Percentiles rank a stretch among this genome's conserved stretches.
These are phyloP conservation scores for Monopis laevigella DNA, from an alignment of 2,888 invertebrate species.

Conservation along the genomic window DNA sequence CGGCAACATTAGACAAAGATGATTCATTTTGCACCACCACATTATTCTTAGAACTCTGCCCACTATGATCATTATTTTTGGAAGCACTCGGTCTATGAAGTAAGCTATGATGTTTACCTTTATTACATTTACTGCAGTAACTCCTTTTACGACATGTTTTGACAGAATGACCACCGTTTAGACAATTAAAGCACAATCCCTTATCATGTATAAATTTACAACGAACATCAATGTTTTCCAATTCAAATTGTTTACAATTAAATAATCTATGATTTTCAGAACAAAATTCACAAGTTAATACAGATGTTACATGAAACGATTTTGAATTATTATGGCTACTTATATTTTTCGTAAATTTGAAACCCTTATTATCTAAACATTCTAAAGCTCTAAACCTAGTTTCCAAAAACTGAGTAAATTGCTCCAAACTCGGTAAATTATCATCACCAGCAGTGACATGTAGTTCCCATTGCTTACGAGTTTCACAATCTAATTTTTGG, in stretches of 20 bases:
- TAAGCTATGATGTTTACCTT: not conserved
- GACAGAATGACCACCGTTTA: not conserved
- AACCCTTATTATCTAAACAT: not conserved
- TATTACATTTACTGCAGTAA: not conserved
- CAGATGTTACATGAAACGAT: no score
- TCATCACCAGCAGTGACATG: not conserved
- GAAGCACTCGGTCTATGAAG: not conserved
- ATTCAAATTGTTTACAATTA: not conserved
- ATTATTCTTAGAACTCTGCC: no score
- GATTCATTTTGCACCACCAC: no score
- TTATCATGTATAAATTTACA: not conserved
- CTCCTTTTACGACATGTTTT: not conserved
- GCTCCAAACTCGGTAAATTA: not conserved
- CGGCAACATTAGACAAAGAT: no score
- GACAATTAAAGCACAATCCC: not conserved
- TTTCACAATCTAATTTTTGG: not conserved
- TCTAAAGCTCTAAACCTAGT: constrained; percentile 1
- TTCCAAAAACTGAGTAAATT: not conserved
- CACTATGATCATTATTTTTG: no score
- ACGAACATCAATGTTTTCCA: not conserved
- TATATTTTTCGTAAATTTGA: not conserved
- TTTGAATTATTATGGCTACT: not conserved
- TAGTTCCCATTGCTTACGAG: constrained; percentile 2
- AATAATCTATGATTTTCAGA: not conserved
- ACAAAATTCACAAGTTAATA: not conserved